Evolutionary conservation across 2,888 invertebrate species (phyloP).

Genomic region (Caenorhabditis parvicauda): DNA sequence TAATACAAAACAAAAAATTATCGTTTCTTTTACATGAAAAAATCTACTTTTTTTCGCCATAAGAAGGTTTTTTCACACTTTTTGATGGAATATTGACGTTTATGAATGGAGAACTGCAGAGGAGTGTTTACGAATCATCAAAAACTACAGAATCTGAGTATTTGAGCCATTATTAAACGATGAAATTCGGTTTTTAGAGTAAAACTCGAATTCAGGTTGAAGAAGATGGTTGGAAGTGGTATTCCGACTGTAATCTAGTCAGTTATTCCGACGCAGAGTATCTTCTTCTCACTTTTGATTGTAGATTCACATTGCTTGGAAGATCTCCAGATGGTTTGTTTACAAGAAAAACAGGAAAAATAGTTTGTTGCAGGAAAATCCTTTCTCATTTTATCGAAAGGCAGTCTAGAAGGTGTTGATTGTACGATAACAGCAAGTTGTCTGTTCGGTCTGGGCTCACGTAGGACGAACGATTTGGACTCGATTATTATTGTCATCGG

Average conservation of each 20-base stretch:
- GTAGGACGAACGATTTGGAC: slow-evolving; percentile 32
- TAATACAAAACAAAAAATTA: too few relatives aligned
- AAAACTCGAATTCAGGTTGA: too few relatives aligned
- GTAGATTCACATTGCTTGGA: slow-evolving; percentile 16
- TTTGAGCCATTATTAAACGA: too few relatives aligned
- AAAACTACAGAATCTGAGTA: too few relatives aligned
- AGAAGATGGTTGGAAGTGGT: slow-evolving; percentile 12
- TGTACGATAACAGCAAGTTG: slow-evolving; percentile 22
- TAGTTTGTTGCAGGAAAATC: background rate
- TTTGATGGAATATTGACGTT: background rate
- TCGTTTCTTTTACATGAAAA: too few relatives aligned
- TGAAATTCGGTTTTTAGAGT: too few relatives aligned
- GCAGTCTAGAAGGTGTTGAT: background rate
- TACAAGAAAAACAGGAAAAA: background rate
- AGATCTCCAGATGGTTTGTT: slow-evolving; percentile 18
- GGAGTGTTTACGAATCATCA: slow-evolving; percentile 23
- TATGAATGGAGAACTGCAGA: background rate
- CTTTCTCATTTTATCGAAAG: too few relatives aligned
- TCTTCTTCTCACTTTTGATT: slow-evolving; percentile 19
- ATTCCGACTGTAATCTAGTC: slow-evolving; percentile 16
- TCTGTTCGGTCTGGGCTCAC: slow-evolving; percentile 25
- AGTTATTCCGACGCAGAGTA: slow-evolving; percentile 22
- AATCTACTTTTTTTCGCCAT: too few relatives aligned
- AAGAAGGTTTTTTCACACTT: background rate
- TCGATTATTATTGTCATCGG: slow-evolving; percentile 22